Evolutionary conservation across 2,113 vertebrate species (phyloP).

Genomic region (Psittacus erithacus): DNA sequence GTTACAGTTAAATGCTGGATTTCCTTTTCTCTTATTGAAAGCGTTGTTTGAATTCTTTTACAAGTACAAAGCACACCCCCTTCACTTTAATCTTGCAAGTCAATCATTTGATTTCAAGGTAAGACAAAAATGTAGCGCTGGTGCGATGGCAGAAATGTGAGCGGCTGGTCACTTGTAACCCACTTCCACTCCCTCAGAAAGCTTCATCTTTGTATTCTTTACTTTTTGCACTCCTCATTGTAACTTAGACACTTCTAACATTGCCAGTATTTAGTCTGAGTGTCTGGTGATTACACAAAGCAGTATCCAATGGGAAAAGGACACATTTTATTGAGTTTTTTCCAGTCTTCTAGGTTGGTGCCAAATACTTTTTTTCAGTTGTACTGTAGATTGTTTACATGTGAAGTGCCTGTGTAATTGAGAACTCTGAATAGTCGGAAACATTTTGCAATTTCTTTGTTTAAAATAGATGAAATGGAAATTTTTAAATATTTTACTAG

Average conservation of each 20-base stretch:
- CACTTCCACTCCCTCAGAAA: conserved; percentile 46
- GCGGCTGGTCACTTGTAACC: conserved; percentile 9
- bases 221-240: conserved; percentile 68
- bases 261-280: conserved; percentile 70
- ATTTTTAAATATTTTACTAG: conserved; percentile 78
- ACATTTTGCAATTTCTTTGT: conserved; percentile 76
- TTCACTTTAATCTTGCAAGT: not conserved
- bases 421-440: conserved; percentile 79
- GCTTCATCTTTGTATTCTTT: conserved; percentile 62
- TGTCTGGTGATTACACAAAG: conserved; percentile 64
- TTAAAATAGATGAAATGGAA: conserved; percentile 72
- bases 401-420: conserved; percentile 87
- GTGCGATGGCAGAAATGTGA: conserved; percentile 17
- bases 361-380: conserved; percentile 81
- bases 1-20: conserved; percentile 29
- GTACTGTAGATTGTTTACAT: conserved; percentile 87
- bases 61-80: not conserved
- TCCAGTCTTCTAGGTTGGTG: conserved; percentile 80
- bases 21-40: conserved; percentile 30
- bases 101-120: conserved; percentile 7
- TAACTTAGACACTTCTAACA: conserved; percentile 66
- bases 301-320: conserved; percentile 49
- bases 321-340: conserved; percentile 64
- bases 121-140: not conserved
- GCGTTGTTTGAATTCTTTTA: conserved; percentile 26